Percentiles rank a stretch among this genome's conserved stretches.
Evolutionary conservation across 2,113 vertebrate genomes (phyloP).

Genomic region (Seriola quinqueradiata): DNA sequence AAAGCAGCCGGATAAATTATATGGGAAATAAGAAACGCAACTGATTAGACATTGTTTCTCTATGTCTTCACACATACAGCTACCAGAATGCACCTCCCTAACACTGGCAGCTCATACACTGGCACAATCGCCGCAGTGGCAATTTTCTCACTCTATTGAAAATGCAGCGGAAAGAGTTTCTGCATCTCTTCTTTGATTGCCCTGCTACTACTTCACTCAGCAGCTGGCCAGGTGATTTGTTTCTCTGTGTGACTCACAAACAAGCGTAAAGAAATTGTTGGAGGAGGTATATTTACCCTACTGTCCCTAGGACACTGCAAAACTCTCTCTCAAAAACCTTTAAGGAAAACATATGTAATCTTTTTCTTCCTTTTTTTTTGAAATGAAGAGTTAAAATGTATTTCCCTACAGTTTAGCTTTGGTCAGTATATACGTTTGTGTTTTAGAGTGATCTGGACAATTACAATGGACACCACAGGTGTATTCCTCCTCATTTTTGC

Average conservation of each 20-base stretch:
- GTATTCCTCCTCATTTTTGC: background rate
- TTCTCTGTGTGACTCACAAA: slow-evolving; percentile 45
- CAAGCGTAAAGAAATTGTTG: slow-evolving; percentile 35
- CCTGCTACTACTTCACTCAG: slow-evolving; percentile 43
- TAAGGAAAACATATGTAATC: too few relatives aligned
- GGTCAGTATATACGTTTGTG: background rate
- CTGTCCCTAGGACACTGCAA: background rate
- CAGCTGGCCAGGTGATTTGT: slow-evolving; percentile 50
- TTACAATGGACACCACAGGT: background rate
- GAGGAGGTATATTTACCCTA: slow-evolving; percentile 10
- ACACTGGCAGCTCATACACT: slow-evolving; percentile 9
- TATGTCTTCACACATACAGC: slow-evolving; percentile 1
- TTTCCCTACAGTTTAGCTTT: background rate
- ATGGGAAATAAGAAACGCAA: slow-evolving; percentile 5
- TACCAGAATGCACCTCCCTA: background rate
- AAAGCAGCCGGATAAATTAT: slow-evolving; percentile 26
- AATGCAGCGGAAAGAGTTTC: slow-evolving; percentile 43
- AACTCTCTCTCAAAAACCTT: slow-evolving; percentile 4
- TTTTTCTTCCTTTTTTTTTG: too few relatives aligned
- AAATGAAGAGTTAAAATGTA: too few relatives aligned
- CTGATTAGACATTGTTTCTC: slow-evolving; percentile 58
- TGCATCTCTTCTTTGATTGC: slow-evolving; percentile 61
- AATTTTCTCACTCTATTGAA: slow-evolving; percentile 54
- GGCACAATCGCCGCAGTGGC: slow-evolving; percentile 20
- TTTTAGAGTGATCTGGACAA: background rate